phyloP scores from a whole-genome alignment of 2,797 vertebrate species.

The Miichthys miiuy region DNA sequence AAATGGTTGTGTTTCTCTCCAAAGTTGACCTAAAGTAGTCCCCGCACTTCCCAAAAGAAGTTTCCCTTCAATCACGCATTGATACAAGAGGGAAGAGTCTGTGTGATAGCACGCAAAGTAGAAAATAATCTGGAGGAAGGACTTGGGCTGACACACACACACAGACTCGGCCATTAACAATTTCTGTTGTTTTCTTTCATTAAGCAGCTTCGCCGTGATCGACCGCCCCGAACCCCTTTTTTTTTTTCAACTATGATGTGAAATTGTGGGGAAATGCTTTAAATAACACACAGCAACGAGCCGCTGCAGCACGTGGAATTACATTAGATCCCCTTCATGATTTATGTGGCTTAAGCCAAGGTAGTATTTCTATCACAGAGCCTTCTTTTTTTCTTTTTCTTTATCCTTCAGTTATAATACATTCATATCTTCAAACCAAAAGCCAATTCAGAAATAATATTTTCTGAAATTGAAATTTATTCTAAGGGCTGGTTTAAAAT shows the following conservation, averaged over 20 bases:
- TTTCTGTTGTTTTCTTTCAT: slow-evolving; percentile 59
- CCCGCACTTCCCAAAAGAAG: slow-evolving; percentile 87
- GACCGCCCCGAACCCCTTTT: slow-evolving; percentile 2
- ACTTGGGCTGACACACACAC: slow-evolving; percentile 45
- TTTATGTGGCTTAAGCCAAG: slow-evolving; percentile 37
- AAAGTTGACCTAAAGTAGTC: slow-evolving; percentile 83
- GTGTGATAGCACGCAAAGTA: slow-evolving; percentile 81
- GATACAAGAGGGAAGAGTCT: slow-evolving; percentile 81
- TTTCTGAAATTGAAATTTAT: neutral
- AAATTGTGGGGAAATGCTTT: slow-evolving; percentile 35
- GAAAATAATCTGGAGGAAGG: slow-evolving; percentile 76
- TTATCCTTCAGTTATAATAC: neutral
- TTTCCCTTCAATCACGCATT: slow-evolving; percentile 86
- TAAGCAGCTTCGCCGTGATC: slow-evolving; percentile 31
- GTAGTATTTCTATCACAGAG: slow-evolving; percentile 1
- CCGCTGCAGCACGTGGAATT: slow-evolving; percentile 77
- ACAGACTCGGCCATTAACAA: slow-evolving; percentile 66
- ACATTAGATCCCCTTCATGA: slow-evolving; percentile 68
- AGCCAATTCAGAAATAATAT: neutral
- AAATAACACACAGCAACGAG: slow-evolving; percentile 33
- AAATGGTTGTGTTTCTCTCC: slow-evolving; percentile 11
- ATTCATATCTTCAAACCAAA: neutral
- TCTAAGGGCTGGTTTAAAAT: slow-evolving; percentile 9
- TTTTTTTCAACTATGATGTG: slow-evolving; percentile 9
- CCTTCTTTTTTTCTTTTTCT: neutral